These are phyloP conservation scores for Polypedilum vanderplanki DNA, from an alignment of 1,140 invertebrate genomes.

Conservation along the genomic window DNA sequence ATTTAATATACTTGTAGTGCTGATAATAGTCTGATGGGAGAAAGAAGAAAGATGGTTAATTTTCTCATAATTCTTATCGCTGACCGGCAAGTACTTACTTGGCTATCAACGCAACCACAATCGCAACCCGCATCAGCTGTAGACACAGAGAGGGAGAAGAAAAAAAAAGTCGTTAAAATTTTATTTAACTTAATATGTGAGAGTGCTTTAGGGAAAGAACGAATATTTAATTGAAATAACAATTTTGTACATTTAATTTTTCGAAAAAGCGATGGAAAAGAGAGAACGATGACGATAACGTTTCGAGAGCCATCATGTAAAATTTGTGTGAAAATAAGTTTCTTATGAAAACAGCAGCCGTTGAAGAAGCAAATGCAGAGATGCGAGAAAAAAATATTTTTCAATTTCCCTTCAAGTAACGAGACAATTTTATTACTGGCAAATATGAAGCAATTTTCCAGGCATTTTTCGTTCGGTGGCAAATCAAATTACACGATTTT, in stretches of 20 bases:
- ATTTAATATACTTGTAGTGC: slow-evolving; percentile 23
- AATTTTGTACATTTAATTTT: neutral
- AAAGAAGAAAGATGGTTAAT: neutral
- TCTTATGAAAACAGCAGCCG: neutral
- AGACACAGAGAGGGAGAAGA: neutral
- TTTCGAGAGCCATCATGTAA: neutral
- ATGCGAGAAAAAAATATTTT: neutral
- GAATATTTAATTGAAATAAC: slow-evolving; percentile 11
- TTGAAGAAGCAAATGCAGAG: neutral
- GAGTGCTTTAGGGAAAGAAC: neutral
- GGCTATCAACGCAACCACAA: slow-evolving; percentile 27
- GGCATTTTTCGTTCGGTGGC: slow-evolving; percentile 11
- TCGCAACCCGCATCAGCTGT: slow-evolving; percentile 26
- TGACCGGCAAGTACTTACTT: neutral
- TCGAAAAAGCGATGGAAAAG: too few relatives aligned
- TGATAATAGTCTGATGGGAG: slow-evolving; percentile 22
- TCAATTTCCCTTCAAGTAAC: slow-evolving; percentile 12
- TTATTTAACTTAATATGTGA: neutral
- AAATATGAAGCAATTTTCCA: slow-evolving; percentile 15
- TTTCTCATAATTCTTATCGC: neutral
- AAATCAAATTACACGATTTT: slow-evolving; percentile 4
- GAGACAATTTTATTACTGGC: slow-evolving; percentile 11
- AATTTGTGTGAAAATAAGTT: too few relatives aligned
- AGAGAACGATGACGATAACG: too few relatives aligned
- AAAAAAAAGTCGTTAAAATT: slow-evolving; percentile 15